Conservation (phyloP, 35 echinoderm and acorn worm species). For the Patiria miniata region DNA sequence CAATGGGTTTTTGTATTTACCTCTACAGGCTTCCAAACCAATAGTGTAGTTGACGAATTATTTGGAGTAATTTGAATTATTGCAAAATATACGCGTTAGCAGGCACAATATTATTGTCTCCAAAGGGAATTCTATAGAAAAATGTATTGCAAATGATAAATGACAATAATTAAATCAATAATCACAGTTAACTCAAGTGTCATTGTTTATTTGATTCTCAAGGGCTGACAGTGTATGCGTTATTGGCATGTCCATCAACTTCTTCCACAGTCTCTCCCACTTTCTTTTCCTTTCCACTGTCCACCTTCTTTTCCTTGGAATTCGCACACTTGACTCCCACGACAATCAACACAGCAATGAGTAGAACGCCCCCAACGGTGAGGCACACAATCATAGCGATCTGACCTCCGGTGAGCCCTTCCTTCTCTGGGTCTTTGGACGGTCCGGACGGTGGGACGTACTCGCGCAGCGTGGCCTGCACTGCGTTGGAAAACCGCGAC, state of each 20-base stretch:
- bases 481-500: constrained; percentile 50
- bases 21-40: too few species aligned
- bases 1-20: too few species aligned
- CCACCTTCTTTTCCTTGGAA: not conserved
- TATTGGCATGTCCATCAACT: not conserved
- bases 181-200: too few species aligned
- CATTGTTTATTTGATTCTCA: too few species aligned
- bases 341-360: not conserved
- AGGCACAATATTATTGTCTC: too few species aligned
- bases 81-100: too few species aligned
- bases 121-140: too few species aligned
- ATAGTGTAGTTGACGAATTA: too few species aligned
- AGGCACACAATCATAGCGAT: not conserved
- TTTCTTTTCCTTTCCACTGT: not conserved
- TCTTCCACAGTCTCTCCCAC: not conserved
- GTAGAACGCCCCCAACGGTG: not conserved
- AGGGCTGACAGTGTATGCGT: too few species aligned
- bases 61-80: too few species aligned
- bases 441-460: constrained; percentile 43
- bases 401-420: constrained; percentile 5
- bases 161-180: too few species aligned
- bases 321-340: not conserved
- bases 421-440: not conserved
- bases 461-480: constrained; percentile 41
- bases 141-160: too few species aligned